Base-by-base conservation (phyloP, 92 coral and sea anemone species). In the Porites lobata region DNA sequence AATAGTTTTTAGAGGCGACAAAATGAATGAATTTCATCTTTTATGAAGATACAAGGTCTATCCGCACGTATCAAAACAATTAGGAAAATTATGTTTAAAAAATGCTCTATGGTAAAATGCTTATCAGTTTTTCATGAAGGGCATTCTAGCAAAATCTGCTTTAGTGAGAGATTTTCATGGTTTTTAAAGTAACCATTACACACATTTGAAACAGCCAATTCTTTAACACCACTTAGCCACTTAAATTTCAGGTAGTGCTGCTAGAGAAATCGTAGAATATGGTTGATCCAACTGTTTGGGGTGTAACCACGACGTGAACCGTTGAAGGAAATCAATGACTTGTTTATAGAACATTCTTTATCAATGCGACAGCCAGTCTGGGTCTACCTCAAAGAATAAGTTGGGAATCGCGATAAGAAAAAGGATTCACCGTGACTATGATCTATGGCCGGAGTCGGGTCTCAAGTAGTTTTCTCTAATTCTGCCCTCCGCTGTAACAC, bases 261-360 rank as follows among this genome's bases (percentile, higher is more conserved):
- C 47, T 38, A 38, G 52, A 4, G 51, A 65, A 79, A 18, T 20
- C 21, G 50, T 73, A 38, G 47, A 38, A 38, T 73, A 17, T 50
- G 24, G 19, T 73, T 73, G 26, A 73, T 12, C 9, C 13, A 11
- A 13, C 51, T 73, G 57, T 73, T 67, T 67, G 38, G 72, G 72
- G 72, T 47, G 72, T 67, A 67, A 24, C 72, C 72, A 22, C 43
- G 38, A 5, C 51, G 26, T n/a, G 14, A 1, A 56, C 59, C 68
- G 67, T 12, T 78, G 82, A 78, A 64, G 58, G 67, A 76, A 76
- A 76, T 76, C 29, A 76, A 76, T 76, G 66, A 15, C 20, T 67
- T 76, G 81, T 77, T 59, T 57, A 77, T 57, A 20, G 21, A 21
- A 8, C 7, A 65, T 47, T 79, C 59, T 79, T 79, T 79, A 43